Percentiles rank a stretch among this genome's conserved stretches.
These are phyloP conservation scores for Lingula anatina DNA, from an alignment of 2,888 invertebrate species.

Conservation along the genomic window DNA sequence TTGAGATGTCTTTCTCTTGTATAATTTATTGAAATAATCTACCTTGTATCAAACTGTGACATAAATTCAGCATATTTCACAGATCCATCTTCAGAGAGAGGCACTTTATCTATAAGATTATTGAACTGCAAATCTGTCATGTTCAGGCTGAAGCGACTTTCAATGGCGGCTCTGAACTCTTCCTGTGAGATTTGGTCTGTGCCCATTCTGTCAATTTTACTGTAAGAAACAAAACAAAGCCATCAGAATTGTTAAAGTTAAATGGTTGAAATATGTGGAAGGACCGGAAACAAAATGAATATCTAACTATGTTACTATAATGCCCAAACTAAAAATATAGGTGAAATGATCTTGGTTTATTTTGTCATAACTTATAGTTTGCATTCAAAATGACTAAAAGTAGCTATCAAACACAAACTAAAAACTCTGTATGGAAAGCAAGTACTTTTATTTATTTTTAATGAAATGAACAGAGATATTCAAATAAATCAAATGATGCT, in stretches of 20 bases:
- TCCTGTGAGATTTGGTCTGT: conserved; percentile 41
- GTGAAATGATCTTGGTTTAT: too few species aligned
- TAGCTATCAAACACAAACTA: too few species aligned
- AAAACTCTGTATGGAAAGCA: too few species aligned
- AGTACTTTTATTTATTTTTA: too few species aligned
- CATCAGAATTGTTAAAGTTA: background rate
- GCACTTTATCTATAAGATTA: conserved; percentile 40
- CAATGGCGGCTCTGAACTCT: conserved; percentile 50
- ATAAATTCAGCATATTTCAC: conserved; percentile 49
- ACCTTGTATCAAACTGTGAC: conserved; percentile 51
- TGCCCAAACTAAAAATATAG: too few species aligned
- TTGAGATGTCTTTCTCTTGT: too few species aligned
- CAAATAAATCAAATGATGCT: too few species aligned
- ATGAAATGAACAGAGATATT: too few species aligned
- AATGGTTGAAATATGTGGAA: background rate
- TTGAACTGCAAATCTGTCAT: conserved; percentile 45
- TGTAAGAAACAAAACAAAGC: conserved; percentile 13
- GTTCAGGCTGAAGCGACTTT: conserved; percentile 42
- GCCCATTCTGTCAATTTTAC: conserved; percentile 47
- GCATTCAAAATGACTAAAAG: too few species aligned
- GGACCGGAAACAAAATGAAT: background rate
- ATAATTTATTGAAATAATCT: too few species aligned
- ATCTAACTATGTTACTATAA: too few species aligned
- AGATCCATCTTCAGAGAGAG: conserved; percentile 44
- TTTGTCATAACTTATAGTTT: too few species aligned